phyloP scores from a whole-genome alignment of 2,888 invertebrate species.

The Campoplex capitator region DNA sequence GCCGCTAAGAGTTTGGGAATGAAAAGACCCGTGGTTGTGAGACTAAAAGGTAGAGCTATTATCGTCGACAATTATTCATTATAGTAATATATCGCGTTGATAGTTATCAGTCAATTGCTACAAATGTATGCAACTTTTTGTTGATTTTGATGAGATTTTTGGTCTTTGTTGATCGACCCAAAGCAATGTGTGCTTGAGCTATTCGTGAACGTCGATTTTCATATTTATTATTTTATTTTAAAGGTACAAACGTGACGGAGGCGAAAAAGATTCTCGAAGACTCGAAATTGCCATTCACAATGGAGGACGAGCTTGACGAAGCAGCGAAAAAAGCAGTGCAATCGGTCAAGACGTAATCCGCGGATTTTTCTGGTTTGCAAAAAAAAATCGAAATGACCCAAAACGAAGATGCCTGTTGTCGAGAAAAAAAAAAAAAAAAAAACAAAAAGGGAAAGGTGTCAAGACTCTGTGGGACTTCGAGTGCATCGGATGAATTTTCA shows the following conservation, averaged over 20 bases:
- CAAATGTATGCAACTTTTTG: not conserved
- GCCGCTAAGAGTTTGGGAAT: slow-evolving; percentile 93
- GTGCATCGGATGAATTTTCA: slow-evolving; percentile 26
- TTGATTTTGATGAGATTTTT: no score
- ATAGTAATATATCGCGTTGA: not conserved
- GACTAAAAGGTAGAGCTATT: slow-evolving; percentile 92
- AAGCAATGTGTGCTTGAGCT: no score
- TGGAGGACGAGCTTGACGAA: slow-evolving; percentile 95
- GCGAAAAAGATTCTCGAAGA: slow-evolving; percentile 93
- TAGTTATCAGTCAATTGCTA: not conserved
- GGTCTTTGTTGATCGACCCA: no score
- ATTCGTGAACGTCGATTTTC: no score
- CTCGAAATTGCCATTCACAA: slow-evolving; percentile 93
- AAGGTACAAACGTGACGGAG: slow-evolving; percentile 93
- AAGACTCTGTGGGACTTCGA: not conserved
- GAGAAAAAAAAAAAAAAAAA: not conserved
- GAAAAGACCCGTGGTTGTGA: slow-evolving; percentile 95
- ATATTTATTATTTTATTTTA: slow-evolving; percentile 32
- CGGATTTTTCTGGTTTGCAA: not conserved
- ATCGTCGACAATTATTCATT: not conserved
- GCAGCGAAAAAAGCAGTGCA: slow-evolving; percentile 95
- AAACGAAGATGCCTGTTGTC: slow-evolving; percentile 17
- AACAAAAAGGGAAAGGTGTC: not conserved
- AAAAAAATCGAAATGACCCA: not conserved
- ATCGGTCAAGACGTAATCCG: slow-evolving; percentile 71